Base-by-base conservation (phyloP, 53 echinoderm and acorn worm species). In the Hippasteria phrygiana region DNA sequence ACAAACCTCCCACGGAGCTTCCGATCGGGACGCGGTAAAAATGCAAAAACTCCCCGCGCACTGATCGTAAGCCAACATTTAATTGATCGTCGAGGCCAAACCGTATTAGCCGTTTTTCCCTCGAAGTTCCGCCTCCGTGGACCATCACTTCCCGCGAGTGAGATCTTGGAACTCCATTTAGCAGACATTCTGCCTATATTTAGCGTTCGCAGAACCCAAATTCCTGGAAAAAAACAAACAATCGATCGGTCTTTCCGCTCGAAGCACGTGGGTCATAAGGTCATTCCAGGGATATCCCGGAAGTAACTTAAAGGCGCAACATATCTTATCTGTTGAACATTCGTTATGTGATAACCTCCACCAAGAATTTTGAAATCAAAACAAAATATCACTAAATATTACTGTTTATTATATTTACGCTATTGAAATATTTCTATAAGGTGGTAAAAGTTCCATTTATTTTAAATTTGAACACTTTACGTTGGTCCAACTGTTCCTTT, bases 121-220 rank as follows among this genome's bases (percentile, higher is more conserved):
- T 64, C 17, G 17, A 39, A 39, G 71, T 71, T 71, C 71, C 73
- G 73, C 43, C 73, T 73, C 18, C 73, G 5, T 43, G 1, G 42
- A 1, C n/a, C 41, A 41, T 22, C 24, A 40, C 40, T 43, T 73
- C 43, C 73, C 73, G 34, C 1, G 33, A 36, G 34, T 8, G 18
- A 33, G 67, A 66, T 73, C 6, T 71, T 5, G 9, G 43, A 73
- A 41, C 20, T 2, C 73, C 43, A 73, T 42, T 42, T 73, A 2
- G 33, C 73, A 41, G 43, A n/a, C 73, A 73, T 73, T 43, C 43
- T 42, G 73, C 20, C 40, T 73, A 73, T 73, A 40, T 41, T 41
- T 73, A 73, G 73, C 73, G 43, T 73, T 42, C 73, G 42, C 12
- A 32, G 43, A 73, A 73, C 73, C 1, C 2, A 0, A 22, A 22